Percentiles rank a stretch among this genome's conserved stretches.
phyloP scores from a whole-genome alignment of 2,888 invertebrate species.

The Mantis religiosa region DNA sequence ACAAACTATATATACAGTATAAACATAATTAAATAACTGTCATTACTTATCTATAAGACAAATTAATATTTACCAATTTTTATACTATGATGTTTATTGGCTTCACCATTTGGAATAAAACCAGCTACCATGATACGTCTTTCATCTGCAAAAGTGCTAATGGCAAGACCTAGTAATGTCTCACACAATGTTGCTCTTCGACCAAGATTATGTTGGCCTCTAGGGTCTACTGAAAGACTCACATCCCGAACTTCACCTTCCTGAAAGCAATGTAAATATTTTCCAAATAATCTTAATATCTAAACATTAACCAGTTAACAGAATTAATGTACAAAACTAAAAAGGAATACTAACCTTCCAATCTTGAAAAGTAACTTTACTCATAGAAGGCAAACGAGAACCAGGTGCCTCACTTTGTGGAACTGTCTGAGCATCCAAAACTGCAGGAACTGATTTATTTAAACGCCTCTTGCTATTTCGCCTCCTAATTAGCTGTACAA shows the following conservation, averaged over 20 bases:
- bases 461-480: slow-evolving; percentile 41
- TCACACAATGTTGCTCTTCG: slow-evolving; percentile 69
- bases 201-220: slow-evolving; percentile 55
- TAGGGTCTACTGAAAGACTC: slow-evolving; percentile 53
- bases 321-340: neutral
- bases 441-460: slow-evolving; percentile 35
- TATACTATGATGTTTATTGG: slow-evolving; percentile 60
- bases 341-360: slow-evolving; percentile 36
- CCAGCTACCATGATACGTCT: slow-evolving; percentile 71
- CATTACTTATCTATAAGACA: too few species aligned
- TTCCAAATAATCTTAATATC: neutral
- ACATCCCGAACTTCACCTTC: slow-evolving; percentile 56
- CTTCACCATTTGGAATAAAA: slow-evolving; percentile 63
- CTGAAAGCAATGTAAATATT: slow-evolving; percentile 35
- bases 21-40: too few species aligned
- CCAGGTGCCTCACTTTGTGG: slow-evolving; percentile 17
- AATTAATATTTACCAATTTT: slow-evolving; percentile 58
- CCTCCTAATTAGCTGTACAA: slow-evolving; percentile 47
- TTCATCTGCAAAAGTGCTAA: slow-evolving; percentile 68
- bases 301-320: neutral
- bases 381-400: slow-evolving; percentile 34
- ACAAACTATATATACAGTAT: too few species aligned
- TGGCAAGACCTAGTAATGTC: slow-evolving; percentile 72
- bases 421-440: slow-evolving; percentile 33
- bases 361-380: slow-evolving; percentile 41